These are phyloP conservation scores for Plodia interpunctella DNA, from an alignment of 1,140 invertebrate species.

Conservation along the genomic window DNA sequence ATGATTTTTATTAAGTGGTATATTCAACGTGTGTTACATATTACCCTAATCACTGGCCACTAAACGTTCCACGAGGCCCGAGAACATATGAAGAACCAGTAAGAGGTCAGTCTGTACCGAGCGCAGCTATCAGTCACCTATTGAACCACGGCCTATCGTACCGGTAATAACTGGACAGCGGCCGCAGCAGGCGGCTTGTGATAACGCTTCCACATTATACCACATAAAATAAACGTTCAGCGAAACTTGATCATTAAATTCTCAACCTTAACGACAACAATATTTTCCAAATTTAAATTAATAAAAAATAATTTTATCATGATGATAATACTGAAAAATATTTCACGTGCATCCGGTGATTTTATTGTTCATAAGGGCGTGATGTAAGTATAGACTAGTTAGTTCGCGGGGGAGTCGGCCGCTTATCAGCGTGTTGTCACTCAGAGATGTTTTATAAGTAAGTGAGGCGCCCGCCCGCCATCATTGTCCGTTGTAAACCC, in stretches of 20 bases:
- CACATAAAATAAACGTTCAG: slow-evolving; percentile 18
- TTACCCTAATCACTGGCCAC: neutral
- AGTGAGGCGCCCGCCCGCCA: slow-evolving; percentile 39
- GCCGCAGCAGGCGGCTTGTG: slow-evolving; percentile 66
- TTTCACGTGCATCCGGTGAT: neutral
- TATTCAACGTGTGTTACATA: no score
- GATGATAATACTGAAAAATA: neutral
- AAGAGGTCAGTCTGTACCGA: slow-evolving; percentile 60
- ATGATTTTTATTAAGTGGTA: no score
- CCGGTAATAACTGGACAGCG: slow-evolving; percentile 65
- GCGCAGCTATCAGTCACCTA: slow-evolving; percentile 65
- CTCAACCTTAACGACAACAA: slow-evolving; percentile 17
- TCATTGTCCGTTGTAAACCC: slow-evolving; percentile 55
- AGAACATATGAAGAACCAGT: slow-evolving; percentile 30
- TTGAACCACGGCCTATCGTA: slow-evolving; percentile 67
- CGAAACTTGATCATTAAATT: slow-evolving; percentile 12
- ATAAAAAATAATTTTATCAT: neutral
- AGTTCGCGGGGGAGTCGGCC: slow-evolving; percentile 65
- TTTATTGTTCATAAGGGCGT: neutral
- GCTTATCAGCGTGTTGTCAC: slow-evolving; percentile 65
- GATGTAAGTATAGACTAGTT: slow-evolving; percentile 1
- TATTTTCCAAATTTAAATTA: neutral
- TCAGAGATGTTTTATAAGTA: slow-evolving; percentile 71
- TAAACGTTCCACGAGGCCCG: neutral
- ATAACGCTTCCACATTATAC: slow-evolving; percentile 51